Evolutionary conservation across 2,888 invertebrate genomes (phyloP).

Genomic region (Lampropteryx suffumata): DNA sequence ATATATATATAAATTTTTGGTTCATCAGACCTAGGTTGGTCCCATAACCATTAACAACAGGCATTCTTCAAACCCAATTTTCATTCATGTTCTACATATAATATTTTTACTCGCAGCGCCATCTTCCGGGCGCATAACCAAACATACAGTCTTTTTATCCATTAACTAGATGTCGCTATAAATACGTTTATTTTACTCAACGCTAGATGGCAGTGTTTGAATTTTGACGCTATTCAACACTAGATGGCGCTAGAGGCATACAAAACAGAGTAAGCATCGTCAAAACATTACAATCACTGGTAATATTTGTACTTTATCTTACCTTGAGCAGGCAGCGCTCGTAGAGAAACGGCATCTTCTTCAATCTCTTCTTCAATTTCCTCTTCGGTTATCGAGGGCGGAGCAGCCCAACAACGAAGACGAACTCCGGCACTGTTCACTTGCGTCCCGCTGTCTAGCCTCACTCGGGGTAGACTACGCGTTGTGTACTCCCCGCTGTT

Average conservation of each 20-base stretch:
- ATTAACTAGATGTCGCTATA: constrained; percentile 26
- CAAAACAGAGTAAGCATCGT: too few species aligned
- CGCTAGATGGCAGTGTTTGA: constrained; percentile 18
- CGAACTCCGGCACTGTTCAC: constrained; percentile 84
- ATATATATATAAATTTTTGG: too few species aligned
- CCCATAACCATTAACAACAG: too few species aligned
- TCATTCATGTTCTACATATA: background rate
- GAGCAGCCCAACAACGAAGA: constrained; percentile 84
- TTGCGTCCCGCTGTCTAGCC: constrained; percentile 86
- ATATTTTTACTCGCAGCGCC: constrained; percentile 24
- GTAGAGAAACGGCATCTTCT: constrained; percentile 85
- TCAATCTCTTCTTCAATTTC: constrained; percentile 84
- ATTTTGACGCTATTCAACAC: constrained; percentile 20
- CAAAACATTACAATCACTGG: background rate
- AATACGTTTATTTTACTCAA: background rate
- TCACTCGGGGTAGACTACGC: constrained; percentile 83
- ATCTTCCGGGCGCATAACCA: constrained; percentile 24
- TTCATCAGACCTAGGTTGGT: too few species aligned
- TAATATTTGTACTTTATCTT: background rate
- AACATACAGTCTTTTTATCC: background rate
- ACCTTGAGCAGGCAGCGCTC: constrained; percentile 85
- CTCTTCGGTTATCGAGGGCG: constrained; percentile 87
- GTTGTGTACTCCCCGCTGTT: constrained; percentile 73
- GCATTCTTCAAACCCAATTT: too few species aligned
- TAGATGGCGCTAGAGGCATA: constrained; percentile 48